Conservation (phyloP, 2,797 vertebrate genomes). For the Alectoris magna region DNA sequence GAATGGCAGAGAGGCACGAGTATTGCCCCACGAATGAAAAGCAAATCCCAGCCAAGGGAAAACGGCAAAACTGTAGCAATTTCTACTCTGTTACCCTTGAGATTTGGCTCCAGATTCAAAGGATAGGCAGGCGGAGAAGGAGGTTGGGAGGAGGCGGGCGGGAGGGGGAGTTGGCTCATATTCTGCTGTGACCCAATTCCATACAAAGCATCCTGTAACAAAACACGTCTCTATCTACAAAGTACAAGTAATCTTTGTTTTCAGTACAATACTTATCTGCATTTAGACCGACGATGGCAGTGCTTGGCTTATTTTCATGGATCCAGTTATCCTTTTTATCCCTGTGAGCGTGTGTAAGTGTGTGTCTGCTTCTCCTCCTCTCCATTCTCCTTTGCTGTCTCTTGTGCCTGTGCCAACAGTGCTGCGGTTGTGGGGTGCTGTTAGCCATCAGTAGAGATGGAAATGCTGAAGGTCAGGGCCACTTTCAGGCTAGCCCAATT, state of each 20-base stretch:
- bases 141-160: constrained; percentile 41
- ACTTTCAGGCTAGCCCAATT: background rate
- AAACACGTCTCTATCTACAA: constrained; percentile 73
- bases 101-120: constrained; percentile 78
- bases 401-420: background rate
- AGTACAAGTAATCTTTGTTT: constrained; percentile 78
- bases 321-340: constrained; percentile 73
- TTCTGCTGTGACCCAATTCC: constrained; percentile 77
- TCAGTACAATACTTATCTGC: constrained; percentile 78
- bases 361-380: constrained; percentile 69
- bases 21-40: constrained; percentile 52
- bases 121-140: constrained; percentile 63
- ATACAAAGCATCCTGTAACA: constrained; percentile 78
- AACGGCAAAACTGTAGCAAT: constrained; percentile 29
- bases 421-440: background rate
- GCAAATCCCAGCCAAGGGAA: constrained; percentile 55
- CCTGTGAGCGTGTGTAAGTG: constrained; percentile 17
- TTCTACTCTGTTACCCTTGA: constrained; percentile 59
- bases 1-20: background rate
- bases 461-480: background rate
- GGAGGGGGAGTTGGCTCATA: constrained; percentile 61
- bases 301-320: constrained; percentile 72
- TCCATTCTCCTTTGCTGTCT: constrained; percentile 61
- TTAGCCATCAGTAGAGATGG: background rate
- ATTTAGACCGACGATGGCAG: constrained; percentile 72